A percentile compares a stretch with the other conserved stretches of the same genome.
Evolutionary conservation across 2,113 vertebrate species (phyloP).

Genomic region (Oxygymnocypris stewartii): DNA sequence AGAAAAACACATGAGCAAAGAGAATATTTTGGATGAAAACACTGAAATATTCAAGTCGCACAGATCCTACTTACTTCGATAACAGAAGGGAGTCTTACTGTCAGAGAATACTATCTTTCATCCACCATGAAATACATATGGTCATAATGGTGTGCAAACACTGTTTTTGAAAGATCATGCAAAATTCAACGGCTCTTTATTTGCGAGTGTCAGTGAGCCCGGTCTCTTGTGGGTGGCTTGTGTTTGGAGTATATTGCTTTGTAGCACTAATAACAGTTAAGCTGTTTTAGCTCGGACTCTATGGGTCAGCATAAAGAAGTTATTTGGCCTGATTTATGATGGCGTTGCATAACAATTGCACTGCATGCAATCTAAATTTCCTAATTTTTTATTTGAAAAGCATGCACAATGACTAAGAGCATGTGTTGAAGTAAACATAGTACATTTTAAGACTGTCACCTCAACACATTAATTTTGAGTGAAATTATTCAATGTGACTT

Average conservation of each 20-base stretch:
- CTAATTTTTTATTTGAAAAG: not conserved
- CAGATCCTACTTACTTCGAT: not conserved
- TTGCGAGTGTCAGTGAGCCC: conserved; percentile 43
- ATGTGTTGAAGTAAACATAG: not conserved
- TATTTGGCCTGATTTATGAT: conserved; percentile 42
- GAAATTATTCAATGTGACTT: too few species aligned
- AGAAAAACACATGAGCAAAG: conserved; percentile 2
- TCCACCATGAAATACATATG: conserved; percentile 10
- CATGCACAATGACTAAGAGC: not conserved
- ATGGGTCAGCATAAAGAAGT: not conserved
- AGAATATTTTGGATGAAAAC: not conserved
- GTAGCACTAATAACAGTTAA: conserved; percentile 51
- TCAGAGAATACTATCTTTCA: conserved; percentile 11
- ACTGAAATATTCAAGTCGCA: conserved; percentile 25
- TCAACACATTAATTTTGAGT: too few species aligned
- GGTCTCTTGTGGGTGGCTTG: conserved; percentile 40
- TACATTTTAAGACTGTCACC: not conserved
- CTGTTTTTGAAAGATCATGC: conserved; percentile 36
- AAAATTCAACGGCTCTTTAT: conserved; percentile 53
- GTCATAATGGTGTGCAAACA: conserved; percentile 3
- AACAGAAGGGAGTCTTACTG: not conserved
- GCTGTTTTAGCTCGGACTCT: conserved; percentile 32
- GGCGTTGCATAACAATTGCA: conserved; percentile 56
- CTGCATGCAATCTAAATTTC: conserved; percentile 51
- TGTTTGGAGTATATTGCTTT: conserved; percentile 42